Percentiles rank a stretch among this genome's conserved stretches.
Evolutionary conservation across 2,797 vertebrate species (phyloP).

Genomic region (Megaceryle alcyon): DNA sequence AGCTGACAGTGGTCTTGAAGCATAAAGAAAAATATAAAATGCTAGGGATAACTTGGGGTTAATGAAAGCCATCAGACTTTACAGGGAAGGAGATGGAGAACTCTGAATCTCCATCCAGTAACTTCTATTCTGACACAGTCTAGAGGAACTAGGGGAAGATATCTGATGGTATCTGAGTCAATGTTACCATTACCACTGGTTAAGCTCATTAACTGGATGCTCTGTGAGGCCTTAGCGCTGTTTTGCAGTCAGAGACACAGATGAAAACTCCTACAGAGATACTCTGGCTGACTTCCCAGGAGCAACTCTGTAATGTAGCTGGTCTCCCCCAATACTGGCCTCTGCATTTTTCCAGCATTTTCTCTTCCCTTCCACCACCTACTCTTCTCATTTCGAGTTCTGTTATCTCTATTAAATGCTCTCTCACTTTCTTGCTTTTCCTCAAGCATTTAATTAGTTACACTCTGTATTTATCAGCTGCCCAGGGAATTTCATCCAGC

Average conservation of each 20-base stretch:
- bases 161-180: not conserved
- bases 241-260: not conserved
- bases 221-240: not conserved
- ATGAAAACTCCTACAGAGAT: constrained; percentile 28
- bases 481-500: not conserved
- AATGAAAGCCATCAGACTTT: not conserved
- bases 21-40: not conserved
- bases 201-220: not conserved
- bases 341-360: constrained; percentile 66
- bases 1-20: not conserved
- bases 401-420: constrained; percentile 64
- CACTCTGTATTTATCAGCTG: not conserved
- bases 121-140: not conserved
- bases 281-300: constrained; percentile 64
- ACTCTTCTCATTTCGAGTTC: constrained; percentile 45
- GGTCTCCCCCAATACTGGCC: constrained; percentile 68
- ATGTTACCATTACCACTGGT: not conserved
- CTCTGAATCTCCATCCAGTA: not conserved
- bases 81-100: not conserved
- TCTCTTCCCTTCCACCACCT: constrained; percentile 38
- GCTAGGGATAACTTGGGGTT: not conserved
- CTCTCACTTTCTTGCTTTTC: not conserved
- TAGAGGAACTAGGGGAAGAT: not conserved
- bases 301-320: constrained; percentile 1
- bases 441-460: not conserved